Conservation (phyloP, 2,113 vertebrate genomes). For the Reinhardtius hippoglossoides region DNA sequence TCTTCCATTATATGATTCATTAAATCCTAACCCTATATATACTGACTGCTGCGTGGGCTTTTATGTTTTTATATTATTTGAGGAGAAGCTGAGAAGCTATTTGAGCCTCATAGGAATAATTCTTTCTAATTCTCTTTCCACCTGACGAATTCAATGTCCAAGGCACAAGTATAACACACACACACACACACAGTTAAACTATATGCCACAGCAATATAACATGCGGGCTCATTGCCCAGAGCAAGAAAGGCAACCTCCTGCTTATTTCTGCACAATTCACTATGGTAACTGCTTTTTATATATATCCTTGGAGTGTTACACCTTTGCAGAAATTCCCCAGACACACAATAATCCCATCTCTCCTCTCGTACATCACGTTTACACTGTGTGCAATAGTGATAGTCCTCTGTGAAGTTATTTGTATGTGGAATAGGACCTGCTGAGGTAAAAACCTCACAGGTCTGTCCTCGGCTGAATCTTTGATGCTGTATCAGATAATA, state of each 20-base stretch:
- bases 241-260: slow-evolving; percentile 25
- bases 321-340: slow-evolving; percentile 16
- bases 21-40: background rate
- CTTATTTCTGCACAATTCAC: slow-evolving; percentile 33
- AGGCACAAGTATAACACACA: slow-evolving; percentile 11
- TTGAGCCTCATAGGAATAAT: background rate
- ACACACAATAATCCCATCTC: slow-evolving; percentile 6
- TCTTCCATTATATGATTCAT: background rate
- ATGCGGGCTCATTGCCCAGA: slow-evolving; percentile 14
- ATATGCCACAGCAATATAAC: slow-evolving; percentile 19
- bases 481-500: slow-evolving; percentile 58
- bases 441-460: slow-evolving; percentile 38
- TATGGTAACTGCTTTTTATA: slow-evolving; percentile 17
- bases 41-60: background rate
- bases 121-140: slow-evolving; percentile 26
- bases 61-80: background rate
- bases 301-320: slow-evolving; percentile 21
- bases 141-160: slow-evolving; percentile 25
- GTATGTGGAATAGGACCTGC: slow-evolving; percentile 36
- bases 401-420: background rate
- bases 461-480: slow-evolving; percentile 59
- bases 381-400: slow-evolving; percentile 10
- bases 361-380: background rate
- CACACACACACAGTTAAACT: background rate
- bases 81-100: background rate